Conservation (phyloP, 2,888 invertebrate species). For the Salpingus planirostris region DNA sequence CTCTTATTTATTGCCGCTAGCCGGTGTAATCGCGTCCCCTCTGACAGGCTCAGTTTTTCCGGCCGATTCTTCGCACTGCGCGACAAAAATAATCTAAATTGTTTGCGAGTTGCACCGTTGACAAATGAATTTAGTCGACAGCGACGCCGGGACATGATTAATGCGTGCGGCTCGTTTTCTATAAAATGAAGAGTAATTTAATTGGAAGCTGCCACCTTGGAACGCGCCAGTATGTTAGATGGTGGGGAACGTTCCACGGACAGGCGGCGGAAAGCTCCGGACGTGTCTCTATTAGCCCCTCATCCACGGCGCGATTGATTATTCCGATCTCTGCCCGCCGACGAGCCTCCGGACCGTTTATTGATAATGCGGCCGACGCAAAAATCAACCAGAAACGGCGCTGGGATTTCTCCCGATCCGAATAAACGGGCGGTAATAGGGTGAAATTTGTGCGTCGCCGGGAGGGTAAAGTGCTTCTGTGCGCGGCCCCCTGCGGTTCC, state of each 20-base stretch:
- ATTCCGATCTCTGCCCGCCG: slow-evolving; percentile 15
- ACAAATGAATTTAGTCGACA: slow-evolving; percentile 28
- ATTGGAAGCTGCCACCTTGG: slow-evolving; percentile 25
- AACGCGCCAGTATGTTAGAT: slow-evolving; percentile 20
- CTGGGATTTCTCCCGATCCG: too few relatives aligned
- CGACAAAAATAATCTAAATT: slow-evolving; percentile 30
- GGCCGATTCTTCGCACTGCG: slow-evolving; percentile 22
- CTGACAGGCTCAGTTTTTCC: slow-evolving; percentile 22
- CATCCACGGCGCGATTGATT: slow-evolving; percentile 12
- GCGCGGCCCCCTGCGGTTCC: too few relatives aligned
- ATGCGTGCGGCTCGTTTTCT: slow-evolving; percentile 24
- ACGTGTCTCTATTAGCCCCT: slow-evolving; percentile 14
- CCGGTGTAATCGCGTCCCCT: slow-evolving; percentile 5
- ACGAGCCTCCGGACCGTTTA: too few relatives aligned
- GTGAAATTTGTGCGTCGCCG: too few relatives aligned
- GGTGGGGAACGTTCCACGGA: slow-evolving; percentile 8
- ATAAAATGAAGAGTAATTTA: slow-evolving; percentile 29
- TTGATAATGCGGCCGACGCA: too few relatives aligned
- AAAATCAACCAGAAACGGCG: too few relatives aligned
- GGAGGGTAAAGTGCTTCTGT: too few relatives aligned
- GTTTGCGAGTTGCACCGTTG: slow-evolving; percentile 28
- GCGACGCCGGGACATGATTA: slow-evolving; percentile 24
- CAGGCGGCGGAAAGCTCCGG: slow-evolving; percentile 9
- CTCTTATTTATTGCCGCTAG: slow-evolving; percentile 16
- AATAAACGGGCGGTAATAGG: too few relatives aligned